These are phyloP conservation scores for Philopedon plagiatum DNA, from an alignment of 2,888 invertebrate genomes.

Conservation along the genomic window DNA sequence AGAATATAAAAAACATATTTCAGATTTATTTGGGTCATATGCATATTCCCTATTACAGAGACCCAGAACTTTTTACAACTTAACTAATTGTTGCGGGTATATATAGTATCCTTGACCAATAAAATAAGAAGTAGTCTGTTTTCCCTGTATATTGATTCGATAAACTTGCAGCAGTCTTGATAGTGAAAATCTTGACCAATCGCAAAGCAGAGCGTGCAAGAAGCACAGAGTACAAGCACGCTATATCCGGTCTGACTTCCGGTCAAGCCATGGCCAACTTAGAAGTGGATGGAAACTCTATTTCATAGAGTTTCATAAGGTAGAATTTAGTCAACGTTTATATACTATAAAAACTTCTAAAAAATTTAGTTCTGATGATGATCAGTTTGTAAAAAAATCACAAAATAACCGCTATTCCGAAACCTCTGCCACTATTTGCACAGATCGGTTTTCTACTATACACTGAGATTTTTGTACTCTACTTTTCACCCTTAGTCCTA, in stretches of 20 bases:
- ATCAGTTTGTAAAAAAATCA: too few species aligned
- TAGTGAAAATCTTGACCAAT: conserved; percentile 29
- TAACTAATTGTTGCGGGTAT: not conserved
- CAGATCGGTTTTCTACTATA: too few species aligned
- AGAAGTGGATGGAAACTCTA: not conserved
- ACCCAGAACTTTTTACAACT: not conserved
- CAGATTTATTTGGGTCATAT: too few species aligned
- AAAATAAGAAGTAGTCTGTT: not conserved
- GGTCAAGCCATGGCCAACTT: conserved; percentile 30
- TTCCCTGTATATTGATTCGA: conserved; percentile 23
- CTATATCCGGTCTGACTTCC: conserved; percentile 47
- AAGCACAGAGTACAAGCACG: conserved; percentile 32
- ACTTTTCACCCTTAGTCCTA: too few species aligned
- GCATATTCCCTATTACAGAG: too few species aligned
- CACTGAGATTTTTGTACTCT: too few species aligned
- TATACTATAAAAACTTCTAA: too few species aligned
- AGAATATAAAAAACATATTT: too few species aligned
- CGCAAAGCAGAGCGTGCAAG: conserved; percentile 12
- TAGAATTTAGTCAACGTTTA: too few species aligned
- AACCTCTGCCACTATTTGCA: too few species aligned
- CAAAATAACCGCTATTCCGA: too few species aligned
- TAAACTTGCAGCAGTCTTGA: conserved; percentile 25
- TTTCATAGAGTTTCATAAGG: not conserved
- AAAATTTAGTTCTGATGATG: too few species aligned
- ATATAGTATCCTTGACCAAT: not conserved